Evolutionary conservation across 2,888 invertebrate species (phyloP).

Genomic region (Pristionchus japonicus): DNA sequence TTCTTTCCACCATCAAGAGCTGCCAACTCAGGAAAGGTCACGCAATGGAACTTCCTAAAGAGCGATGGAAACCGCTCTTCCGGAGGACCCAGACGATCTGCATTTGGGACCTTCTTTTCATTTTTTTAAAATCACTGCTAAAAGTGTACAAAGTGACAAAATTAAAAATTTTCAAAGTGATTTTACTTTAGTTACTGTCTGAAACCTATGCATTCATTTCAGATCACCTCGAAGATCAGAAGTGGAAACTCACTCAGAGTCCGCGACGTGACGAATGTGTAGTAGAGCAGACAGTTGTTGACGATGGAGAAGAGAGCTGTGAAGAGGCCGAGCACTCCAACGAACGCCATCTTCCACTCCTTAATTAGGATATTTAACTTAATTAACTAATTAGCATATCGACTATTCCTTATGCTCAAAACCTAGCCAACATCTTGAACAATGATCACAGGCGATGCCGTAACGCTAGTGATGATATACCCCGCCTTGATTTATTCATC

Average conservation of each 20-base stretch:
- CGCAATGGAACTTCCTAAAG: constrained; percentile 13
- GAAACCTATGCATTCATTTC: no score
- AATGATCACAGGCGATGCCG: no score
- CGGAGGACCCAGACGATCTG: background rate
- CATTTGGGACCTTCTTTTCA: background rate
- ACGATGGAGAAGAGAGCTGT: constrained; percentile 67
- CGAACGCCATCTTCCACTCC: constrained; percentile 70
- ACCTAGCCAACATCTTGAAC: no score
- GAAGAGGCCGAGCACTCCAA: constrained; percentile 65
- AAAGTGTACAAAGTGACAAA: no score
- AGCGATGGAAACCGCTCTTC: background rate
- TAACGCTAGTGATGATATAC: background rate
- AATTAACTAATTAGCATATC: no score
- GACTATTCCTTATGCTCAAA: no score
- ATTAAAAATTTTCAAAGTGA: no score
- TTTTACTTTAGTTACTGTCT: no score
- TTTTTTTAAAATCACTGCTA: background rate
- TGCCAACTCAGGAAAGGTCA: background rate
- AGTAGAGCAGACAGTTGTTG: constrained; percentile 68
- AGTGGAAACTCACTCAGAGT: background rate
- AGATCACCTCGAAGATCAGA: no score
- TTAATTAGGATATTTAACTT: constrained; percentile 50
- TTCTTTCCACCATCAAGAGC: no score
- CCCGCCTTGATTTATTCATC: background rate
- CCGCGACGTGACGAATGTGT: constrained; percentile 65